These are phyloP conservation scores for Pammene fasciana DNA, from an alignment of 2,888 invertebrate species.

Conservation along the genomic window DNA sequence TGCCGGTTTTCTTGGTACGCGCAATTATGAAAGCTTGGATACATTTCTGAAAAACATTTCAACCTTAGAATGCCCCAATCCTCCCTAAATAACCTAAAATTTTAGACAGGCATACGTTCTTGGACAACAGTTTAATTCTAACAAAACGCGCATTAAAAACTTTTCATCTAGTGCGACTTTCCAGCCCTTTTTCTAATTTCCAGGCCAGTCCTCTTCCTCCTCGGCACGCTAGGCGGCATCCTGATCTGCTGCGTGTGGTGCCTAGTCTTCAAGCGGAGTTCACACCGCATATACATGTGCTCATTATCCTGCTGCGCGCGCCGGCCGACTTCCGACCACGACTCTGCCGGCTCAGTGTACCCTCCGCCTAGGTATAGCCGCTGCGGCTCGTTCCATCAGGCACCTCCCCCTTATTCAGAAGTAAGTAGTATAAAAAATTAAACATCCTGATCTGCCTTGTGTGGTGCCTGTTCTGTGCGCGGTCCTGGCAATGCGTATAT, in stretches of 20 bases:
- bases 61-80: too few species aligned
- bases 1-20: too few species aligned
- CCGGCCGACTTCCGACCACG: slow-evolving; percentile 85
- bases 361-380: slow-evolving; percentile 93
- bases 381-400: slow-evolving; percentile 91
- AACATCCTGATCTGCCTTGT: too few species aligned
- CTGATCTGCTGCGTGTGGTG: slow-evolving; percentile 88
- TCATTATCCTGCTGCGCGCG: slow-evolving; percentile 74
- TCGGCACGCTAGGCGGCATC: slow-evolving; percentile 86
- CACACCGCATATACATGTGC: slow-evolving; percentile 63
- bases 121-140: too few species aligned
- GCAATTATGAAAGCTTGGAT: too few species aligned
- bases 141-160: not conserved
- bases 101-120: too few species aligned
- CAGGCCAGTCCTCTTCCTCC: slow-evolving; percentile 87
- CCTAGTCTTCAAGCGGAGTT: slow-evolving; percentile 62
- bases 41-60: too few species aligned
- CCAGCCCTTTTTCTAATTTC: slow-evolving; percentile 2
- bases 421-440: slow-evolving; percentile 71
- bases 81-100: too few species aligned
- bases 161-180: not conserved
- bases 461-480: too few species aligned
- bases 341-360: slow-evolving; percentile 91
- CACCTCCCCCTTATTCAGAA: slow-evolving; percentile 93
- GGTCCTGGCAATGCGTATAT: too few species aligned